A percentile compares a stretch with the other conserved stretches of the same genome.
Evolutionary conservation across 2,113 vertebrate species (phyloP).

Genomic region (Chiloscyllium plagiosum): DNA sequence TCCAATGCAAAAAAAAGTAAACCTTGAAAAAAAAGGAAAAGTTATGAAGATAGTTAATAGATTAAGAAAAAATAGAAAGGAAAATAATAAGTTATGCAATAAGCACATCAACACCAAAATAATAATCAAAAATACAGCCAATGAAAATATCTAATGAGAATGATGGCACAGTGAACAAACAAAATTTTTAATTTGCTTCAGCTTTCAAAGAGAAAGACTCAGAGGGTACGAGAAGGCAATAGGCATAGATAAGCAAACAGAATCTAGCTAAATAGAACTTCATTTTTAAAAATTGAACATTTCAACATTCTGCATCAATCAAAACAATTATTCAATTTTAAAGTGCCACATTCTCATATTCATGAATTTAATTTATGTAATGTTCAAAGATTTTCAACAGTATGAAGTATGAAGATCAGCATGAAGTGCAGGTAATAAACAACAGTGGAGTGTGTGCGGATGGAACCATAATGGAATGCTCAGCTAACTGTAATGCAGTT

Average conservation of each 20-base stretch:
- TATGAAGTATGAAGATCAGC: neutral
- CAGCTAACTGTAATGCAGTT: constrained; percentile 47
- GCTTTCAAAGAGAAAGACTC: neutral
- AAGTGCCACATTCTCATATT: neutral
- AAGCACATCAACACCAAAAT: neutral
- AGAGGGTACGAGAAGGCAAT: neutral
- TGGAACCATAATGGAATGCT: constrained; percentile 47
- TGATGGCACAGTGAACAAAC: neutral
- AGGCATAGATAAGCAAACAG: neutral
- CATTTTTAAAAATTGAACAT: neutral
- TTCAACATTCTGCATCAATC: neutral
- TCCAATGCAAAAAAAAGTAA: neutral
- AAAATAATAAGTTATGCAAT: neutral
- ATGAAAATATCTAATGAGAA: neutral
- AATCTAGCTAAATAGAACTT: neutral
- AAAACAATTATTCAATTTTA: neutral
- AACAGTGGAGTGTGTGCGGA: constrained; percentile 39
- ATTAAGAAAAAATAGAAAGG: neutral
- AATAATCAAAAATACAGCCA: constrained; percentile 1
- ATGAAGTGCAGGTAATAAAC: constrained; percentile 37
- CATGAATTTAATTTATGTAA: neutral
- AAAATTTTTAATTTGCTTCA: neutral
- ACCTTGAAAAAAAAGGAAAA: neutral
- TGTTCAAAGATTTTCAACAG: neutral
- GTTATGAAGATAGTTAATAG: neutral